A percentile compares a stretch with the other conserved stretches of the same genome.
Evolutionary conservation across 2,113 vertebrate genomes (phyloP).

Genomic region (Myrmecobius fasciatus): DNA sequence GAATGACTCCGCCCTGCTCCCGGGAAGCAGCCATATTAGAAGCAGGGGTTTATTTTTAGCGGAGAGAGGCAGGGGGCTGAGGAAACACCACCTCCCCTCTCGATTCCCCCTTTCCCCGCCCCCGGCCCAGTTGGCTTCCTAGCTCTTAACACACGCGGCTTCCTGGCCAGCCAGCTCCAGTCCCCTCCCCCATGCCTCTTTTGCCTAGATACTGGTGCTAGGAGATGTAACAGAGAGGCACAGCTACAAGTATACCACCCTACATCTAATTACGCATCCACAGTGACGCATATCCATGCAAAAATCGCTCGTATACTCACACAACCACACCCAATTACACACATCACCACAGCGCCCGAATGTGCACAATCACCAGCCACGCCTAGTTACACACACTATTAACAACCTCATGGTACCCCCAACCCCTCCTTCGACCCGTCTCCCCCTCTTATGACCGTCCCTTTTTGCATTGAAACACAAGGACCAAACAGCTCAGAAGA

Average conservation of each 20-base stretch:
- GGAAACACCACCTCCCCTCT: not conserved
- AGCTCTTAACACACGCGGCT: not conserved
- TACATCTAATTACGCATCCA: not conserved
- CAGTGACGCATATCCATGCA: too few species aligned
- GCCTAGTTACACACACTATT: too few species aligned
- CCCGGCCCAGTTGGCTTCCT: not conserved
- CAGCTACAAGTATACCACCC: not conserved
- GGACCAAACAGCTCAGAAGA: slow-evolving; percentile 86
- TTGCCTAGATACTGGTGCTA: slow-evolving; percentile 60
- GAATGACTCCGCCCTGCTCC: not conserved
- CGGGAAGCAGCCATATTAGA: not conserved
- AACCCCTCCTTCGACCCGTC: not conserved
- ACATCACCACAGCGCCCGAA: not conserved
- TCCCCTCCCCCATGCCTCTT: slow-evolving; percentile 40
- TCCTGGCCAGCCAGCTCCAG: not conserved
- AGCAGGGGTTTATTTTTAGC: not conserved
- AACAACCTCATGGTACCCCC: not conserved
- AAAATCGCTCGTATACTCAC: not conserved
- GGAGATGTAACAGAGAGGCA: not conserved
- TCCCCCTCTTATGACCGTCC: too few species aligned
- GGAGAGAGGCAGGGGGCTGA: not conserved
- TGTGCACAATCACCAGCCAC: accelerated
- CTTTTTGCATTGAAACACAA: too few species aligned
- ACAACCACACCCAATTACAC: not conserved
- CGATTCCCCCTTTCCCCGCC: not conserved